Conservation (phyloP, 2,113 vertebrate species). For the Paracanthobrama guichenoti region DNA sequence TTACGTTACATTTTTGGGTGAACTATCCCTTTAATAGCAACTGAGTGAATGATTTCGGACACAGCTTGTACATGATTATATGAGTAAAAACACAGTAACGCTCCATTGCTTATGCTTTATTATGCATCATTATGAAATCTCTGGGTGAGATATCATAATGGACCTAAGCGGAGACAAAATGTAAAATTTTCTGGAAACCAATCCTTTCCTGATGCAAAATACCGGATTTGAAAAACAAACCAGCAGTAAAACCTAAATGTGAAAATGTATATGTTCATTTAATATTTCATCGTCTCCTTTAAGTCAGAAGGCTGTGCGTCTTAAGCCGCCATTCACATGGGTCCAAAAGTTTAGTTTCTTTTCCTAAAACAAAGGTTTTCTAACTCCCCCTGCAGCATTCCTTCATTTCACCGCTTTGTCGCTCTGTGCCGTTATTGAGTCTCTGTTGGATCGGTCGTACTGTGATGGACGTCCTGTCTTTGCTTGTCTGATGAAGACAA, state of each 20-base stretch:
- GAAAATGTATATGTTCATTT: neutral
- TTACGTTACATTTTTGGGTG: too few species aligned
- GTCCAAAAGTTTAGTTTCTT: neutral
- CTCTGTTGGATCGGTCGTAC: conserved; percentile 34
- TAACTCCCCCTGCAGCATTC: conserved; percentile 14
- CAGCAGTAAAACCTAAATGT: neutral
- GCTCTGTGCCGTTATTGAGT: conserved; percentile 29
- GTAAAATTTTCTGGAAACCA: neutral
- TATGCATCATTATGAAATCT: neutral
- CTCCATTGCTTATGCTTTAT: conserved; percentile 4
- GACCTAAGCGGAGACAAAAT: neutral
- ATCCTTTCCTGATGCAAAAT: neutral
- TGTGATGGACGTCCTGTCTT: conserved; percentile 70
- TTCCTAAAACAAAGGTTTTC: conserved; percentile 12
- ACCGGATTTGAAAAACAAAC: neutral
- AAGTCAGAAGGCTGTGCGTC: neutral
- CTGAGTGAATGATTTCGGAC: neutral
- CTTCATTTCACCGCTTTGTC: neutral
- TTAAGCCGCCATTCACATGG: neutral
- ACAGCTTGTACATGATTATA: neutral
- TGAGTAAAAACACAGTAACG: neutral
- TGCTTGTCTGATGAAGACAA: conserved; percentile 68
- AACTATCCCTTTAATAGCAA: too few species aligned
- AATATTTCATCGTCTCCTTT: neutral
- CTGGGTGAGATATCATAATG: neutral